These are phyloP conservation scores for Oxygymnocypris stewartii DNA, from an alignment of 2,113 vertebrate species.

Conservation along the genomic window DNA sequence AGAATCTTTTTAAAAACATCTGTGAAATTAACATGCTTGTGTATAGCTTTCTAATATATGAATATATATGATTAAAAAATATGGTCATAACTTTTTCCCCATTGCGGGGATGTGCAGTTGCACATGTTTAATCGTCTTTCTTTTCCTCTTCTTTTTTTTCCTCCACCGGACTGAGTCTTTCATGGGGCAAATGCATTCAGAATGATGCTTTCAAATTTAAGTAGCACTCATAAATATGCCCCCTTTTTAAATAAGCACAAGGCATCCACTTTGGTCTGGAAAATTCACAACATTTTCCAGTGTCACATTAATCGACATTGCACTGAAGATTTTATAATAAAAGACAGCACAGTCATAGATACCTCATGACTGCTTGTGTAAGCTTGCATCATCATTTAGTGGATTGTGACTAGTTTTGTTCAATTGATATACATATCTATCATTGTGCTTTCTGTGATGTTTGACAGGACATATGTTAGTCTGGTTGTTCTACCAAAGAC, in stretches of 20 bases:
- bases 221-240: slow-evolving; percentile 12
- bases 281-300: slow-evolving; percentile 82
- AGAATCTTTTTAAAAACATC: slow-evolving; percentile 96
- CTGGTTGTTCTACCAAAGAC: slow-evolving; percentile 91
- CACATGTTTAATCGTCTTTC: slow-evolving; percentile 76
- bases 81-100: slow-evolving; percentile 88
- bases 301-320: slow-evolving; percentile 54
- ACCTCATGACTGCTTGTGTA: slow-evolving; percentile 46
- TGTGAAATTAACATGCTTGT: slow-evolving; percentile 99
- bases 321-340: slow-evolving; percentile 53
- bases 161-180: slow-evolving; percentile 69
- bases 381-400: slow-evolving; percentile 67
- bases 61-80: slow-evolving; percentile 87
- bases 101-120: slow-evolving; percentile 88
- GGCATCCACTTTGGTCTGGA: slow-evolving; percentile 79
- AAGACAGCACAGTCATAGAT: slow-evolving; percentile 37
- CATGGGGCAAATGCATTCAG: slow-evolving; percentile 64
- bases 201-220: slow-evolving; percentile 56
- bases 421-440: slow-evolving; percentile 36
- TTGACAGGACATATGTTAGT: slow-evolving; percentile 70
- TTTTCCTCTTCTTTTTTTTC: slow-evolving; percentile 63
- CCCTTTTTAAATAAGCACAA: slow-evolving; percentile 53
- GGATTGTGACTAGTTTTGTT: slow-evolving; percentile 36
- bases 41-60: slow-evolving; percentile 99
- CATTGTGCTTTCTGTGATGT: slow-evolving; percentile 29